Evolutionary conservation across 2,113 vertebrate genomes (phyloP).

Genomic region (Ahaetulla prasina): DNA sequence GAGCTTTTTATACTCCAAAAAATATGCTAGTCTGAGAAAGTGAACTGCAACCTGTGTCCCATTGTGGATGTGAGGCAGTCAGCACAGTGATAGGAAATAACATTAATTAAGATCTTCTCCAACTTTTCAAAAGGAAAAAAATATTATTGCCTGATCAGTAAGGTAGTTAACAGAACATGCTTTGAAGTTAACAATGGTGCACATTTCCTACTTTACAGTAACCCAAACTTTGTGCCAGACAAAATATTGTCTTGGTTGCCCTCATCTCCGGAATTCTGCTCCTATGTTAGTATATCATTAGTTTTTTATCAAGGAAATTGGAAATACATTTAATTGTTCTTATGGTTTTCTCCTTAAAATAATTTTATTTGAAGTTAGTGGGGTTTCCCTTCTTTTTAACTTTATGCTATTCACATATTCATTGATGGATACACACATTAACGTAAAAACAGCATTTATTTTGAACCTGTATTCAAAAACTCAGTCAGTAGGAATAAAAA

Average conservation of each 20-base stretch:
- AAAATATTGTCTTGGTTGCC: not conserved
- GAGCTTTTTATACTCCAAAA: no score
- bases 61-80: not conserved
- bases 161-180: not conserved
- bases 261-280: not conserved
- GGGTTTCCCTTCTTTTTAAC: not conserved
- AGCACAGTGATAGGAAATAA: not conserved
- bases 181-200: not conserved
- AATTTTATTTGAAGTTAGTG: not conserved
- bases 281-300: not conserved
- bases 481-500: slow-evolving; percentile 14
- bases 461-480: slow-evolving; percentile 4
- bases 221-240: not conserved
- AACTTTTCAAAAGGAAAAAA: not conserved
- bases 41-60: not conserved
- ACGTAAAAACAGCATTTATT: not conserved
- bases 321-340: not conserved
- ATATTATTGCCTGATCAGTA: not conserved
- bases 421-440: not conserved
- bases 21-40: not conserved
- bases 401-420: not conserved
- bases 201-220: not conserved
- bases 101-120: not conserved
- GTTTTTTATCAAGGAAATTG: not conserved
- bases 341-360: slow-evolving; percentile 3